Evolutionary conservation across 2,797 vertebrate species (phyloP), one percentile per base, ranked within the genome.

Genomic region (Parambassis ranga): DNA sequence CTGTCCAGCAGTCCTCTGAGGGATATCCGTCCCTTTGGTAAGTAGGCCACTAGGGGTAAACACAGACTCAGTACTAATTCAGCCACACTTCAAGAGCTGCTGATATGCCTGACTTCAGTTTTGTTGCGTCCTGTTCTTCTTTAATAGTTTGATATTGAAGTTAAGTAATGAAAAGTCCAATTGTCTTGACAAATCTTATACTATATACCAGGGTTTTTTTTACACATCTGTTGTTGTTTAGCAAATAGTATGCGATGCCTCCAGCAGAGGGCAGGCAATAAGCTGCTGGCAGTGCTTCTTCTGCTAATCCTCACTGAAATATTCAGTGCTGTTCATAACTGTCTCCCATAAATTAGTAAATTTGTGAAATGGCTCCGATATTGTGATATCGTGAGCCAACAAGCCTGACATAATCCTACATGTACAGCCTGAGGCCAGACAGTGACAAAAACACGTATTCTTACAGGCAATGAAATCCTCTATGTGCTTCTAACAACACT

Each of bases 211-310:
- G 18, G 19, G 19, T 19, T 19, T 19, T 19, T 19, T 19, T 19
- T 19, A 19, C 18, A n/a, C n/a, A n/a, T n/a, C n/a, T n/a, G n/a
- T n/a, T n/a, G n/a, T n/a, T n/a, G n/a, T n/a, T n/a, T n/a, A 53
- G 39, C 20, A 41, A 15, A 28, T 65, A 66, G 42, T 77, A 1
- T 55, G 27, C 26, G 24, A 19, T 37, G 52, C 60, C 68, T 77
- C 87, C 90, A 87, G 75, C 80, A 90, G 90, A 72, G 87, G 89
- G 84, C 87, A 85, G 80, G 28, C 50, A 48, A 15, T 22, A 33
- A 20, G 50, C 68, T 64, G 46, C 47, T 56, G 39, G 32, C 38
- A 20, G 2, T 20, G 43, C 33, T 55, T 33, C 22, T 28, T 64
- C 33, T 43, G 37, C n/a, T 68, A 28, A 50, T 6, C 11, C 16